Percentiles rank a stretch among this genome's conserved stretches.
Conservation (phyloP, 2,113 vertebrate species). For the Isichthys henryi region DNA sequence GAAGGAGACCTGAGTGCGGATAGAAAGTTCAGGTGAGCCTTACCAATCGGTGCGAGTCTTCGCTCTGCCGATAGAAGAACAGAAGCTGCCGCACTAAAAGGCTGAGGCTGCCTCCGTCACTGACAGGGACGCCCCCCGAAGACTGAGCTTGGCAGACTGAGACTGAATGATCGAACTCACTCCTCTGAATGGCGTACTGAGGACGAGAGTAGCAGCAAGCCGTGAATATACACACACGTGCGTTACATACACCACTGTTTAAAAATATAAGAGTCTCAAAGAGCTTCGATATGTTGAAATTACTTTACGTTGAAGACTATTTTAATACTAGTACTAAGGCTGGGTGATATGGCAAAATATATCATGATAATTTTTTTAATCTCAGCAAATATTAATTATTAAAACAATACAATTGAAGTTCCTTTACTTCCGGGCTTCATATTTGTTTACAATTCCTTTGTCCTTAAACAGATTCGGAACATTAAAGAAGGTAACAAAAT, state of each 20-base stretch:
- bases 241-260: neutral
- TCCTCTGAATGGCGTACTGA: constrained; percentile 82
- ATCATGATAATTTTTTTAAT: neutral
- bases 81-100: constrained; percentile 83
- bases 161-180: constrained; percentile 74
- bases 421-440: neutral
- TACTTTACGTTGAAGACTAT: too few species aligned
- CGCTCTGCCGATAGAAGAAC: constrained; percentile 88
- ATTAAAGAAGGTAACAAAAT: neutral
- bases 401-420: neutral
- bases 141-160: constrained; percentile 62
- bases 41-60: constrained; percentile 88
- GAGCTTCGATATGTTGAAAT: neutral
- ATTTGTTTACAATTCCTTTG: neutral
- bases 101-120: constrained; percentile 65
- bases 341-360: neutral
- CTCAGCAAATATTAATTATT: neutral
- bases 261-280: neutral
- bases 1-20: neutral
- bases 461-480: neutral
- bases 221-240: neutral
- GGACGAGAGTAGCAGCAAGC: neutral
- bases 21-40: constrained; percentile 37
- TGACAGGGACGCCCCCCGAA: constrained; percentile 53
- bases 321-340: neutral